These are phyloP conservation scores for Drosophila nebulosa DNA, from an alignment of 1,140 invertebrate genomes.

Conservation along the genomic window DNA sequence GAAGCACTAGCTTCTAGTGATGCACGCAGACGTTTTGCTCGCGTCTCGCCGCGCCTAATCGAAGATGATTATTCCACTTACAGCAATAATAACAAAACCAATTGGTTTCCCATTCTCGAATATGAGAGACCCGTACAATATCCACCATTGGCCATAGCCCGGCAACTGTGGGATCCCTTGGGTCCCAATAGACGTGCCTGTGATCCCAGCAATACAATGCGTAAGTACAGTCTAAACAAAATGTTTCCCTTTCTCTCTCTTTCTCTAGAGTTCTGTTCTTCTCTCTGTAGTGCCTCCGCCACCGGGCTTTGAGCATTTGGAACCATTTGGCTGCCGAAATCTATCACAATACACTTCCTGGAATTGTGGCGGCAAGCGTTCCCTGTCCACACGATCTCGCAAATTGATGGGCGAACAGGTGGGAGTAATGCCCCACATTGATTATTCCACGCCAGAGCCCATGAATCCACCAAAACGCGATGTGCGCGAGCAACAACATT, in stretches of 20 bases:
- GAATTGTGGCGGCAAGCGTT: neutral
- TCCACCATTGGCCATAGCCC: conserved; percentile 4
- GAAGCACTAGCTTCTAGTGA: neutral
- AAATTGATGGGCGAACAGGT: conserved; percentile 25
- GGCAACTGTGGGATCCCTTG: conserved; percentile 26
- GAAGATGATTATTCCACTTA: neutral
- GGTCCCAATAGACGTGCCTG: neutral
- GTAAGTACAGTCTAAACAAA: conserved; percentile 15
- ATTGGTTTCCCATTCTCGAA: neutral
- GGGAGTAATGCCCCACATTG: neutral
- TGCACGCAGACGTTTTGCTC: neutral
- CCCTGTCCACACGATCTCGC: conserved; percentile 14
- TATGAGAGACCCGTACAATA: neutral
- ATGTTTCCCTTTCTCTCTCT: too few relatives aligned
- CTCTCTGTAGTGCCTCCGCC: conserved; percentile 3
- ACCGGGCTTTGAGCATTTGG: conserved; percentile 24
- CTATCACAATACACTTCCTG: too few relatives aligned
- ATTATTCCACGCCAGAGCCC: neutral
- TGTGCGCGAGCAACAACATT: conserved; percentile 27
- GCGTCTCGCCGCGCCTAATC: neutral
- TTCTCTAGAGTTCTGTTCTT: neutral
- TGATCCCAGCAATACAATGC: conserved; percentile 12
- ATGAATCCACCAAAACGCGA: neutral
- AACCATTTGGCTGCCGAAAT: too few relatives aligned
- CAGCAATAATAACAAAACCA: neutral